A percentile compares a stretch with the other conserved stretches of the same genome.
phyloP scores from a whole-genome alignment of 2,888 invertebrate species.

The Caenorhabditis sinica region DNA sequence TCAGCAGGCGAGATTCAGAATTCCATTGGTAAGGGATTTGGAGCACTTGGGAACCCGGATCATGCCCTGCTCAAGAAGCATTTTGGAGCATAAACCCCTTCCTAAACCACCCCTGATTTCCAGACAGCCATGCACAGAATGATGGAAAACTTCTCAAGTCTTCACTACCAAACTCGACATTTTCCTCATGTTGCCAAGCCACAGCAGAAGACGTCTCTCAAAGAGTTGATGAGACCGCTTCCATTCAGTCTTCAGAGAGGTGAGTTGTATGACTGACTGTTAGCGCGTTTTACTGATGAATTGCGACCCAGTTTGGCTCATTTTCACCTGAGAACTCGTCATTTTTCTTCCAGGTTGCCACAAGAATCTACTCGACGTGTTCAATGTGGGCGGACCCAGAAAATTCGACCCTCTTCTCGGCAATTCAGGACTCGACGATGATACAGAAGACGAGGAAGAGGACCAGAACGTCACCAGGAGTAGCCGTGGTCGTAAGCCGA shows the following conservation, averaged over 20 bases:
- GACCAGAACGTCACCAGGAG: background rate
- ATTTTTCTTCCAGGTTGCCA: conserved; percentile 14
- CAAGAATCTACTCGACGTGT: background rate
- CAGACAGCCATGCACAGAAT: conserved; percentile 35
- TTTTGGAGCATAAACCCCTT: too few relatives aligned
- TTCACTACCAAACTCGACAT: background rate
- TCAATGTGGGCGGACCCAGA: background rate
- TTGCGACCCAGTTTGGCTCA: too few relatives aligned
- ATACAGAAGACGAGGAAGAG: conserved; percentile 3
- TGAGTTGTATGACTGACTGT: too few relatives aligned
- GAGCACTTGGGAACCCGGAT: background rate
- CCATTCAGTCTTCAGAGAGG: background rate
- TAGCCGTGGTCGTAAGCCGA: background rate
- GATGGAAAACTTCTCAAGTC: conserved; percentile 48
- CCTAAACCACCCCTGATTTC: too few relatives aligned
- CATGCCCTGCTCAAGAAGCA: too few relatives aligned
- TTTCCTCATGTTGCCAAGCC: too few relatives aligned
- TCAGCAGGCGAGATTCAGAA: conserved; percentile 6
- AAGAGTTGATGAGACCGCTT: conserved; percentile 13
- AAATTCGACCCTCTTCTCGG: background rate
- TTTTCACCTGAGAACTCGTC: too few relatives aligned
- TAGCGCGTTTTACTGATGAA: too few relatives aligned
- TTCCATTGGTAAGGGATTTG: conserved; percentile 7
- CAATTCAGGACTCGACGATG: background rate
- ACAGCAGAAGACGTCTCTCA: background rate